Evolutionary conservation across 2,113 vertebrate species (phyloP), one percentile per base, ranked within the genome.

Genomic region (Alaudala cheleensis): DNA sequence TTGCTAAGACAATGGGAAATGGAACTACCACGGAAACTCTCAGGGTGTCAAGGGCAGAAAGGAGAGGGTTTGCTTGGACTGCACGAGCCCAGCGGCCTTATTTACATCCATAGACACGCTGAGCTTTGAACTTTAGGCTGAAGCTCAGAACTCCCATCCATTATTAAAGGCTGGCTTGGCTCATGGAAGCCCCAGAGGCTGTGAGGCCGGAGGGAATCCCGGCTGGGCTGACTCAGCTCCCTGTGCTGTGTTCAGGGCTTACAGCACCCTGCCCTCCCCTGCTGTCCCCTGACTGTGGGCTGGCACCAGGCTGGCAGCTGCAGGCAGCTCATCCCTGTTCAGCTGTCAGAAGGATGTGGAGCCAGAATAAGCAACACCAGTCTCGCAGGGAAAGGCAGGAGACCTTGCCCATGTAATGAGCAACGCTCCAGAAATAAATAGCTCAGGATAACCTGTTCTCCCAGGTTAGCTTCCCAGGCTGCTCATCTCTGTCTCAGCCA

Each of bases 121-220:
- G 31, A 88, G 79, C 62, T 79, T 51, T 90, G 81, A 87, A 51
- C 77, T 87, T 34, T 0, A 31, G 65, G 69, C 61, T 18, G 40
- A 25, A 29, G 42, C 71, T 72, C 50, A 26, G n/a, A 26, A 22
- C 37, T 58, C 5, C 25, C 39, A 50, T 13, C 18, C 19, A 2
- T 82, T 71, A 74, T 54, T 73, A 42, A 79, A 69, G 28, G 13
- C 18, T 2, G 3, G 44, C 57, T 53, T 2, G 65, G 42, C 40
- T 33, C 51, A 9, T 0, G 1, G 54, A 76, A 37, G 2, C 79
- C 57, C 20, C 18, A 12, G 62, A 10, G 0, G 0, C 31, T 7
- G 4, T 14, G 12, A 22, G 76, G 45, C 71, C 33, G 11, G 54
- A 28, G 26, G 57, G 3, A 31, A 78, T 39, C 25, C 25, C 1